Evolutionary conservation across 2,888 invertebrate species (phyloP), one percentile per base, ranked within the genome.

Genomic region (Odontocerum albicorne): DNA sequence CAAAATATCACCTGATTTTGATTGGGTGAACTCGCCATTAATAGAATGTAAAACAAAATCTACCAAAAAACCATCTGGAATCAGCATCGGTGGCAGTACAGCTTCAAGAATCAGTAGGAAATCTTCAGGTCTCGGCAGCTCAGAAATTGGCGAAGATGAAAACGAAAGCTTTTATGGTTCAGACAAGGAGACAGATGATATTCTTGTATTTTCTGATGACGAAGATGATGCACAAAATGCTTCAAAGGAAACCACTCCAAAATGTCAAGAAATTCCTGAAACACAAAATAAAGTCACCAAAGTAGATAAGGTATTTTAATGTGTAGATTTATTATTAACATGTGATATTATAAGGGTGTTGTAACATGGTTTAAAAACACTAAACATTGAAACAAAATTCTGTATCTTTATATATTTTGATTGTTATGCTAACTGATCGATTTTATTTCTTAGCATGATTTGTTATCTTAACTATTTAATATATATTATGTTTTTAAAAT

Each of bases 151-250:
- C 13, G 57, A 59, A 31, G 69, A 72, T 52, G 76, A 77, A 55
- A 75, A 77, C 60, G 78, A 83, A 64, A 83, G 83, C 67, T 83
- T 82, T 68, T 80, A 82, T 66, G 79, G 78, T 51, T 77, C 79
- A 55, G 82, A 83, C 64, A 82, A 82, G 66, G 83, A 84, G 64
- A 77, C 78, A 45, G 82, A 83, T 63, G 83, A 83, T 62, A 72
- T 73, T 49, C 66, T 83, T 58, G 79, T 79, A 61, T 84, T 84
- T 69, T 84, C 83, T 51, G 83, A 82, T 62, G 82, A 82, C 65
- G 80, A 80, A 63, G 46, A 45, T 13, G 43, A 39, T 10, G 22
- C 13, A n/a, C 32, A 22, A 35, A 16, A 27, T 27, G 10, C 27
- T 27, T 27, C 10, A 27, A 57, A 57, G 13, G 62, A 59, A 52